phyloP scores from a whole-genome alignment of 2,113 vertebrate species.

The Capra hircus region DNA sequence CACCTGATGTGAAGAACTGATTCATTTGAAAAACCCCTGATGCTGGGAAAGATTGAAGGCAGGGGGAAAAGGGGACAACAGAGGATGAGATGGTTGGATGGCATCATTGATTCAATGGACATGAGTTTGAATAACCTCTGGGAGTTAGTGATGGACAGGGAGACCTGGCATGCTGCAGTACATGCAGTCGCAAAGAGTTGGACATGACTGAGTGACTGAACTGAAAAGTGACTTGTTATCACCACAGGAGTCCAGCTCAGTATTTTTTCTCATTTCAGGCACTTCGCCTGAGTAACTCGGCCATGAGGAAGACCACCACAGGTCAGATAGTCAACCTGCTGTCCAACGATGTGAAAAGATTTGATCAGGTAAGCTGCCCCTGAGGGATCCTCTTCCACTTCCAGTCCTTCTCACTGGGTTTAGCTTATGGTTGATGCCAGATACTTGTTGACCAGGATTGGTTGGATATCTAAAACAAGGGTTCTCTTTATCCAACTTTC shows the following conservation, averaged over 20 bases:
- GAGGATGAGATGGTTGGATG: neutral
- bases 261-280: slow-evolving; percentile 79
- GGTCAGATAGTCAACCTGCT: neutral
- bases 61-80: neutral
- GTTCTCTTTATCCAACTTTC: neutral
- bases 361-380: slow-evolving; percentile 88
- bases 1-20: neutral
- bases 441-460: neutral
- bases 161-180: fast-evolving
- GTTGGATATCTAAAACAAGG: neutral
- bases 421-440: neutral
- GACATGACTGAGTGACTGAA: neutral
- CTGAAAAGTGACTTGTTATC: neutral
- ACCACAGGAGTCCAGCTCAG: fast-evolving
- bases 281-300: slow-evolving; percentile 88
- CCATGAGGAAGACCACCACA: slow-evolving; percentile 78
- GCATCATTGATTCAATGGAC: neutral
- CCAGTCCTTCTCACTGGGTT: too few species aligned
- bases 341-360: slow-evolving; percentile 96
- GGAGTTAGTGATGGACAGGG: neutral
- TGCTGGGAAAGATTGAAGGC: neutral
- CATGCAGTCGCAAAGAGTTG: fast-evolving
- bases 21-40: neutral
- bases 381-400: too few species aligned
- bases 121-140: neutral